These are phyloP conservation scores for Babylonia areolata DNA, from an alignment of 1,140 invertebrate species.

Conservation along the genomic window DNA sequence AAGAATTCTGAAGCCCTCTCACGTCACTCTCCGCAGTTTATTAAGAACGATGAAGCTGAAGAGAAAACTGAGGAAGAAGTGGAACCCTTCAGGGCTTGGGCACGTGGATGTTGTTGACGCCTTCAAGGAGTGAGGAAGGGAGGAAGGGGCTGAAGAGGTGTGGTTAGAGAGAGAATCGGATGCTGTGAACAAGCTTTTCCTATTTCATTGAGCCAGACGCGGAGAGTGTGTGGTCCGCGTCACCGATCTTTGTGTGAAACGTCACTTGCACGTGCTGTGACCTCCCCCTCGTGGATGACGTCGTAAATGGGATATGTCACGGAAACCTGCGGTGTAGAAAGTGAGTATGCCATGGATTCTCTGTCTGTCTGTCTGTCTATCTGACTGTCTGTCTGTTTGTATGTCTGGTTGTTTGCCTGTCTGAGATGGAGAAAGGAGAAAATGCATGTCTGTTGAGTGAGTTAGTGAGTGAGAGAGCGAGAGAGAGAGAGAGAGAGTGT, in stretches of 20 bases:
- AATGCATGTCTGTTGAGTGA: too few species aligned
- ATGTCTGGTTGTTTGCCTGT: neutral
- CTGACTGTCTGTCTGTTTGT: neutral
- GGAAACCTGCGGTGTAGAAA: constrained; percentile 23
- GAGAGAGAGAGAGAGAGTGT: neutral
- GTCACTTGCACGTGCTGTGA: constrained; percentile 7
- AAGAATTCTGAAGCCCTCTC: neutral
- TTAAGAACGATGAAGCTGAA: neutral
- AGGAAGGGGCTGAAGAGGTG: too few species aligned
- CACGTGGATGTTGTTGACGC: too few species aligned
- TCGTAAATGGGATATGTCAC: constrained; percentile 27
- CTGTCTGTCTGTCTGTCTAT: neutral
- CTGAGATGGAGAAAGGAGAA: too few species aligned
- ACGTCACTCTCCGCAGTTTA: neutral
- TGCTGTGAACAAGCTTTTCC: too few species aligned
- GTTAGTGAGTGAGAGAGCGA: neutral
- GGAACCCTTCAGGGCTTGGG: neutral
- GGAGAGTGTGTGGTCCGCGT: neutral
- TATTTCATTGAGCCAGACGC: too few species aligned
- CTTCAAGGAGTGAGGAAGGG: too few species aligned
- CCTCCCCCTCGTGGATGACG: neutral
- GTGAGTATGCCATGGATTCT: neutral
- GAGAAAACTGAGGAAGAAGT: neutral
- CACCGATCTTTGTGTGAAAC: neutral
- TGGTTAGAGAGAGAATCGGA: too few species aligned